phyloP scores from a whole-genome alignment of 2,797 vertebrate species.

The Pseudochaenichthys georgianus region DNA sequence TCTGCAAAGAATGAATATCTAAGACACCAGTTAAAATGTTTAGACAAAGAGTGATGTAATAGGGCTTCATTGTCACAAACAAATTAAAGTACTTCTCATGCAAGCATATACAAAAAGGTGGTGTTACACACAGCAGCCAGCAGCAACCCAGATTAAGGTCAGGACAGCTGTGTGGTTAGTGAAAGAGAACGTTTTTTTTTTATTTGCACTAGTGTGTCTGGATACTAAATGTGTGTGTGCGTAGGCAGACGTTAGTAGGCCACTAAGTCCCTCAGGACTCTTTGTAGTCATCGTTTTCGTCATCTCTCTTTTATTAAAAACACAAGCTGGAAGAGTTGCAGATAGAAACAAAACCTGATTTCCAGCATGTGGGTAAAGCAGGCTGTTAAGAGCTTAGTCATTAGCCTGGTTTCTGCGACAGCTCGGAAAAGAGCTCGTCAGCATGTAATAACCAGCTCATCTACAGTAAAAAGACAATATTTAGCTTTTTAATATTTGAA shows the following conservation, averaged over 20 bases:
- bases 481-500: neutral
- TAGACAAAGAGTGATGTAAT: neutral
- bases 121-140: slow-evolving; percentile 18
- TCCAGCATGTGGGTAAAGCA: slow-evolving; percentile 8
- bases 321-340: slow-evolving; percentile 54
- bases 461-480: neutral
- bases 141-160: slow-evolving; percentile 59
- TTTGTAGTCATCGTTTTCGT: slow-evolving; percentile 49
- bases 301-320: slow-evolving; percentile 58
- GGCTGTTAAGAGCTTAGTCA: slow-evolving; percentile 45
- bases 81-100: slow-evolving; percentile 2
- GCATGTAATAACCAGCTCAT: slow-evolving; percentile 45
- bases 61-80: neutral
- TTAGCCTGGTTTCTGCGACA: slow-evolving; percentile 39
- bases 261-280: slow-evolving; percentile 61
- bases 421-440: slow-evolving; percentile 35
- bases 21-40: neutral
- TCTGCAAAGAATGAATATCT: slow-evolving; percentile 11
- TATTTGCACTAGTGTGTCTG: neutral
- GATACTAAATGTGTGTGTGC: slow-evolving; percentile 21
- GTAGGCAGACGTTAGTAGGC: slow-evolving; percentile 65
- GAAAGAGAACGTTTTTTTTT: slow-evolving; percentile 11
- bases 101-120: slow-evolving; percentile 1
- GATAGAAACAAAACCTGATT: slow-evolving; percentile 29
- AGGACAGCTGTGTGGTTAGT: slow-evolving; percentile 27